Base-by-base conservation (phyloP, 2,113 vertebrate genomes). In the Phalacrocorax carbo region DNA sequence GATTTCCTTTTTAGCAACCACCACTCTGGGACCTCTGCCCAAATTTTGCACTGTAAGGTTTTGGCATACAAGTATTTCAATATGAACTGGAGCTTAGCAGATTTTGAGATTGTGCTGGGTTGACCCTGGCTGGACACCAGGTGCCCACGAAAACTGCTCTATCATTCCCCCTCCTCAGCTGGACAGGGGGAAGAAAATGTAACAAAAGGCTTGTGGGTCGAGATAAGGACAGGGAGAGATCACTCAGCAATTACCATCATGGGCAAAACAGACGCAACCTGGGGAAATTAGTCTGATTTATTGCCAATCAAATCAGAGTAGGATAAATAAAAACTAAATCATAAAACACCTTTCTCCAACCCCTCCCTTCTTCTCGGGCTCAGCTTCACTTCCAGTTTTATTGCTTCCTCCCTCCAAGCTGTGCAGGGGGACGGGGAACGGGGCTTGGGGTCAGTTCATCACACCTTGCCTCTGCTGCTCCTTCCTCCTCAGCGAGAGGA, bases 361-460 rank as follows among this genome's bases (percentile, higher is more conserved):
- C 9, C 15, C 15, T 52, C 13, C 15, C 21, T 52, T 42, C 51
- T 15, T 75, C 58, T 11, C 19, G 6, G 23, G 27, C 7, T 68
- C 6, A 58, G 10, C 18, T 52, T 75, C 16, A 52, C 3, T 48
- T 9, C 8, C 2, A 1, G 20, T 52, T 42, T 58, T 18, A 44
- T 30, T 54, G 7, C 15, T 17, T 44, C 11, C 38, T 54, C 13
- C 30, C 10, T 9, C 2, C 3, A 40, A 40, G 36, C 0, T 2
- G 58, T 1, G 1, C n/a, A 40, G 17, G 29, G 15, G 15, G n/a
- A 61, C 1, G 6, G n/a, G 15, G 23, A 36, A 17, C 17, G 60
- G 60, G n/a, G 23, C 15, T 16, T 17, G 15, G 0, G 7, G 60
- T 38, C 60, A 61, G 60, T 36, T 38, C 58, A 26, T 36, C 58